Base-by-base conservation (phyloP, 2,888 invertebrate genomes). In the Iphiclides podalirius region DNA sequence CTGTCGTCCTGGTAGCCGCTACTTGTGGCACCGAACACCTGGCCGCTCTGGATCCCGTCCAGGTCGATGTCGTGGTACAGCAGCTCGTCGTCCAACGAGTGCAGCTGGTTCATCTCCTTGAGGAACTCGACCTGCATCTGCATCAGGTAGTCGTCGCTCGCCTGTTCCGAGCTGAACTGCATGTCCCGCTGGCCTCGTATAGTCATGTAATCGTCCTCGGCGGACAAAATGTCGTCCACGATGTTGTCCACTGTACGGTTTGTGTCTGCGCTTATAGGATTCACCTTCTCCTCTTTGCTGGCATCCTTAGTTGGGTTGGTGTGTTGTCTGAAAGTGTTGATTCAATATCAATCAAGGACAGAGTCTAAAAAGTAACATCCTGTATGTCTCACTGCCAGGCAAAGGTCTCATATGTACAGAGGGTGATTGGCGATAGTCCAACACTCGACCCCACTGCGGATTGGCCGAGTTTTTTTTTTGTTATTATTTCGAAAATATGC, bases 71-170 rank as follows among this genome's bases (percentile, higher is more conserved):
- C 86, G 45, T 83, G 83, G 49, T 81, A 84, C 1, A 87, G 64
- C 0, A 87, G 53, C 61, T 87, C 87, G 57, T 87, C 87, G 13
- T 87, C 87, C 34, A 86, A 50, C 34, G 75, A 74, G 45, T 86
- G 80, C n/a, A 87, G 60, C 16, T 83, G 79, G 40, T 83, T 83
- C 68, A 87, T 85, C 50, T 86, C 86, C 64, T 84, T 84, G 0
- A 86, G 53, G 14, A 87, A 64, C 54, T 86, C 86, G n/a, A 82
- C 78, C 60, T 84, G 87, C 75, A 80, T 79, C 60, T 84, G 86
- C 75, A 80, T 79, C 3, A 80, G 54, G 43, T 73, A 77, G 33
- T 66, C 66, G n/a, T 84, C 79, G 2, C 62, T 53, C 4, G 64
- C 72, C 7, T 61, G 64, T 9, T 75, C 74, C 8, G 14, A 23